phyloP scores from a whole-genome alignment of 2,888 invertebrate genomes.

The Odontocolon sp. region DNA sequence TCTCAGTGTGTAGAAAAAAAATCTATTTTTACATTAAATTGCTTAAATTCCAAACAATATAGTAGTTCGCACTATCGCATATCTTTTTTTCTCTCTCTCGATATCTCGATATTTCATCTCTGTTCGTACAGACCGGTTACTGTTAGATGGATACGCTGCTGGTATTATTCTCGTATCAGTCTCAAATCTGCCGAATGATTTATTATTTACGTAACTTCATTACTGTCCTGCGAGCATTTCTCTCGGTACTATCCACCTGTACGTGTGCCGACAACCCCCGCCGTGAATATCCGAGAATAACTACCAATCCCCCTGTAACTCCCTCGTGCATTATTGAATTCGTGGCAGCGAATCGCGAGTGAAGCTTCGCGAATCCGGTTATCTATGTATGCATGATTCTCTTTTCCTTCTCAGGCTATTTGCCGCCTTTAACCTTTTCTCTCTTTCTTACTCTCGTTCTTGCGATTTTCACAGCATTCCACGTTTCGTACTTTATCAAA shows the following conservation, averaged over 20 bases:
- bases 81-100: no score
- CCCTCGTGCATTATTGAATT: constrained; percentile 67
- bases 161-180: constrained; percentile 46
- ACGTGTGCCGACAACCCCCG: constrained; percentile 48
- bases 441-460: no score
- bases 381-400: constrained; percentile 28
- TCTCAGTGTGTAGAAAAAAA: no score
- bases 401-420: no score
- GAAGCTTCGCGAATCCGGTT: constrained; percentile 40
- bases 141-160: constrained; percentile 22
- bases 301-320: constrained; percentile 63
- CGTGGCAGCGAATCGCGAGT: constrained; percentile 58
- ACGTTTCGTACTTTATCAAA: constrained; percentile 53
- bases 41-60: no score
- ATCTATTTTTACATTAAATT: no score
- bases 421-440: no score
- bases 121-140: background rate
- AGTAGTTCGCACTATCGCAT: no score
- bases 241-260: constrained; percentile 5
- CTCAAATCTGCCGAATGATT: constrained; percentile 54
- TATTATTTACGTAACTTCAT: constrained; percentile 64
- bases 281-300: constrained; percentile 63
- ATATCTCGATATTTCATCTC: no score
- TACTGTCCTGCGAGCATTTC: constrained; percentile 7
- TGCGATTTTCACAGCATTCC: no score